Evolutionary conservation across 2,113 vertebrate species (phyloP), one percentile per base, ranked within the genome.

Genomic region (Bos indicus): DNA sequence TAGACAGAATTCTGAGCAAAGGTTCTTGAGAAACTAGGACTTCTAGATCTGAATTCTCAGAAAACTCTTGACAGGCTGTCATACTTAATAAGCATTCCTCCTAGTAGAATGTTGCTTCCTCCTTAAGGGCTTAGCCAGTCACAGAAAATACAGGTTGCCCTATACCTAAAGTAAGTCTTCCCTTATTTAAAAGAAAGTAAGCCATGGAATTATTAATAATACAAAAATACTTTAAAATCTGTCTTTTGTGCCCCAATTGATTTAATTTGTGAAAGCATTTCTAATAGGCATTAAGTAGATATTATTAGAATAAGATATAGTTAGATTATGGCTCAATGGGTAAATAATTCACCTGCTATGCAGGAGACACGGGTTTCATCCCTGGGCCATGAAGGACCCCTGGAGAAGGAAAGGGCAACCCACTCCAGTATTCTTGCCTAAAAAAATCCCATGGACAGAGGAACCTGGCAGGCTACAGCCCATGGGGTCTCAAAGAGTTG

Each of bases 11-110:
- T 95, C 51, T 90, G 62, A 97, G 64, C 25, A 91, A 91, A 91
- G 56, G 40, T 71, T 86, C 82, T 86, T 96, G 46, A 96, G 62
- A 95, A 96, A 87, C 56, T 43, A 90, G 85, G 14, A 23, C 36
- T 94, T 91, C 16, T 77, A 59, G 25, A 93, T 74, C 30, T 94
- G 94, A 93, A 83, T 94, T 97, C 64, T 91, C 88, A 91, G 88
- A 95, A 97, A 92, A 30, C 54, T 97, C 90, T 97, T 94, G 91
- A 96, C 46, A 77, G 74, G 6, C 46, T 94, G 86, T 97, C 94
- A 91, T 54, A 87, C 33, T 91, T 91, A 92, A 88, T 96, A 92
- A 95, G 33, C 48, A 56, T 94, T 94, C 94, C 13, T 96, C 36
- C n/a, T 91, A n/a, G 51, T 43, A 51, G 59, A 77, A 86, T 36